phyloP scores from a whole-genome alignment of 2,888 invertebrate genomes.

The Sinelater perroti region DNA sequence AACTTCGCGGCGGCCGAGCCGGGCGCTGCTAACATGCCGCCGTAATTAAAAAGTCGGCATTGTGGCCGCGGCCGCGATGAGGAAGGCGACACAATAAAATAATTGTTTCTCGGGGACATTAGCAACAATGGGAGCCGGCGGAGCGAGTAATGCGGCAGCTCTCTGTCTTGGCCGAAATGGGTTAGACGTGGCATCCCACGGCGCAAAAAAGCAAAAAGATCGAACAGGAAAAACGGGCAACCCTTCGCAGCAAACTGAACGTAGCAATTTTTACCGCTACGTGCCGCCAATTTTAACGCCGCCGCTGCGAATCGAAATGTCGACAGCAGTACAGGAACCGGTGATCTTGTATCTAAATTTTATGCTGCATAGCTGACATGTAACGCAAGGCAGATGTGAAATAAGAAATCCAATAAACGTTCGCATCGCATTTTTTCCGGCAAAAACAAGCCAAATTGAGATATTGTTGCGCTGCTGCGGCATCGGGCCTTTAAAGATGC shows the following conservation, averaged over 20 bases:
- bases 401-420: conserved; percentile 34
- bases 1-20: too few relatives aligned
- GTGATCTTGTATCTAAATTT: conserved; percentile 35
- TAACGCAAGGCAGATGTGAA: conserved; percentile 24
- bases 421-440: conserved; percentile 13
- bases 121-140: conserved; percentile 20
- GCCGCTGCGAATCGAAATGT: conserved; percentile 34
- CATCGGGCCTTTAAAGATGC: too few relatives aligned
- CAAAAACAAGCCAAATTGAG: conserved; percentile 7
- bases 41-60: too few relatives aligned
- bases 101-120: conserved; percentile 10
- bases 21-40: too few relatives aligned
- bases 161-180: conserved; percentile 37
- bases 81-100: conserved; percentile 6
- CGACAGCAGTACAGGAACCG: conserved; percentile 30
- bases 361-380: conserved; percentile 30
- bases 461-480: too few relatives aligned
- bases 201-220: conserved; percentile 33
- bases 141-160: conserved; percentile 34
- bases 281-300: conserved; percentile 43
- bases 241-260: conserved; percentile 42
- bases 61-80: not conserved
- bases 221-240: conserved; percentile 38
- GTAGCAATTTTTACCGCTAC: conserved; percentile 48
- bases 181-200: conserved; percentile 37